phyloP scores from a whole-genome alignment of 30 jellyfish, hydroid and myxozoan species.

The Hydractinia echinata region DNA sequence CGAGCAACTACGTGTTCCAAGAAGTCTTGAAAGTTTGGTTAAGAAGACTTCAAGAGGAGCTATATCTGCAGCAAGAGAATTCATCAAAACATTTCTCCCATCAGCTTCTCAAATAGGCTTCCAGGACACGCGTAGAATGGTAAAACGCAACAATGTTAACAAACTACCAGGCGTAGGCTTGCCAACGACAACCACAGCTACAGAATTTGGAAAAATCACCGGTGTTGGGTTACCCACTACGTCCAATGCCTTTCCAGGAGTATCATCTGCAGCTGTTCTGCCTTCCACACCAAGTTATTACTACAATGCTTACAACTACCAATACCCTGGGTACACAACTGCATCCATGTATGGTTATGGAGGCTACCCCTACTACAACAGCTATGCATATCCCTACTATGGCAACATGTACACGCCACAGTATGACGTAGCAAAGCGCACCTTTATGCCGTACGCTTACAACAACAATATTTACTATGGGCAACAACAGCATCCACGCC shows the following conservation, averaged over 20 bases:
- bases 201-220: background rate
- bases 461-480: background rate
- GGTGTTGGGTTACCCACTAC: background rate
- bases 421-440: conserved; percentile 7
- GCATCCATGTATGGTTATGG: conserved; percentile 18
- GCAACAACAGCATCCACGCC: background rate
- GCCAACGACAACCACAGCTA: conserved; percentile 24
- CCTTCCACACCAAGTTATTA: background rate
- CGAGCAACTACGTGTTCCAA: conserved; percentile 16
- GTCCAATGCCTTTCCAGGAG: conserved; percentile 4
- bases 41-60: conserved; percentile 29
- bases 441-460: background rate
- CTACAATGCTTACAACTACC: conserved; percentile 1
- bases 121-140: conserved; percentile 32
- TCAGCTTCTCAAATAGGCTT: conserved; percentile 35
- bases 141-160: conserved; percentile 16
- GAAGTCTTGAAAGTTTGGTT: conserved; percentile 31
- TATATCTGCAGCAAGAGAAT: background rate
- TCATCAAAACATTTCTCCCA: conserved; percentile 21
- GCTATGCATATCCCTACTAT: conserved; percentile 1
- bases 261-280: background rate
- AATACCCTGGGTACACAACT: conserved; percentile 16
- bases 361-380: background rate
- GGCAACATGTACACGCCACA: conserved; percentile 16
- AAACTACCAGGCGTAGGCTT: background rate